phyloP scores from a whole-genome alignment of 2,888 invertebrate species.

The Drosophila lutescens region DNA sequence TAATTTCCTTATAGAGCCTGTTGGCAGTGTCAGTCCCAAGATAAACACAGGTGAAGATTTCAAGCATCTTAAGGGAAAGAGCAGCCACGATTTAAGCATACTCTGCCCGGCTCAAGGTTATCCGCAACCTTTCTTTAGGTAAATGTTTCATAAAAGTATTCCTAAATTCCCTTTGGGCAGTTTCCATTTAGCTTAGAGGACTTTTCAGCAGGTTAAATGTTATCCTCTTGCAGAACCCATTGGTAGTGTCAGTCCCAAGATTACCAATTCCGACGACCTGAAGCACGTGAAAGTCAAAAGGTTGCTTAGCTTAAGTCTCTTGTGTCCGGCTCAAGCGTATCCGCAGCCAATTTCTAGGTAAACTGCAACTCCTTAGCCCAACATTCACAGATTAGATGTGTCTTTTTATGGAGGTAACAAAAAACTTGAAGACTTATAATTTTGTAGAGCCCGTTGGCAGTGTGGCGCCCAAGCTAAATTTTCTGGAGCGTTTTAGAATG shows the following conservation, averaged over 20 bases:
- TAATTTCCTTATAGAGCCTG: conserved; percentile 84
- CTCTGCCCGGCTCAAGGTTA: conserved; percentile 90
- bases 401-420: neutral
- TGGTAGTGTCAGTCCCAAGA: conserved; percentile 87
- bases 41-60: conserved; percentile 85
- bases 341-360: conserved; percentile 87
- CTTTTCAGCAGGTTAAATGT: neutral
- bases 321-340: conserved; percentile 90
- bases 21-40: conserved; percentile 87
- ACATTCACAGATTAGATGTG: neutral
- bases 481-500: conserved; percentile 77
- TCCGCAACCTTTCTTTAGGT: conserved; percentile 87
- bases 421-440: neutral
- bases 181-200: conserved; percentile 47
- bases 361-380: conserved; percentile 41
- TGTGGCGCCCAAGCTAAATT: conserved; percentile 87
- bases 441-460: conserved; percentile 85
- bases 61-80: conserved; percentile 80
- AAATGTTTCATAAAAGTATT: conserved; percentile 55
- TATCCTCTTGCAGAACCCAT: conserved; percentile 85
- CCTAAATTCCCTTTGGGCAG: conserved; percentile 32
- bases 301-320: conserved; percentile 86
- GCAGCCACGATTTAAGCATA: conserved; percentile 85
- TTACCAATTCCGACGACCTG: conserved; percentile 85
- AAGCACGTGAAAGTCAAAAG: conserved; percentile 80